Conservation (phyloP, 2,888 invertebrate species). For the Oligia strigilis region DNA sequence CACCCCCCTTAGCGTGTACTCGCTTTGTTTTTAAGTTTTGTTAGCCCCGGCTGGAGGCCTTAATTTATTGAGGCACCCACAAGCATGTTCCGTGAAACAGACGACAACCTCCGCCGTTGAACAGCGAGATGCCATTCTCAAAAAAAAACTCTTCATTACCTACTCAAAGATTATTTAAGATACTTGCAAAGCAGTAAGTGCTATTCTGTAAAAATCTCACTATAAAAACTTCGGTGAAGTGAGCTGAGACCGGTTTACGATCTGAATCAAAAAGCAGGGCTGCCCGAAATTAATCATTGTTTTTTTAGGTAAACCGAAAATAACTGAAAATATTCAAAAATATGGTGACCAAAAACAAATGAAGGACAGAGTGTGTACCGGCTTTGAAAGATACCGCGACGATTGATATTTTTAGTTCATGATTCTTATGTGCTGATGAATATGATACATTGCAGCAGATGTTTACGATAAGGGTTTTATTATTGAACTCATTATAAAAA, state of each 20-base stretch:
- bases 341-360: neutral
- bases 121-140: too few species aligned
- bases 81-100: too few species aligned
- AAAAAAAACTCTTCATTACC: too few species aligned
- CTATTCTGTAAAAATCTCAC: too few species aligned
- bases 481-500: constrained; percentile 13
- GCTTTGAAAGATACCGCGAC: constrained; percentile 22
- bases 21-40: too few species aligned
- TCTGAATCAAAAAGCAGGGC: neutral
- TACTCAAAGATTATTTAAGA: neutral
- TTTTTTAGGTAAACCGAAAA: neutral
- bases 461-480: constrained; percentile 30
- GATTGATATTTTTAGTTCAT: constrained; percentile 4
- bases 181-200: neutral
- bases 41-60: too few species aligned
- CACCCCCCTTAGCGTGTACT: too few species aligned
- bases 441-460: constrained; percentile 13
- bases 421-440: neutral
- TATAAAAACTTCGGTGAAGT: too few species aligned
- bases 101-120: neutral
- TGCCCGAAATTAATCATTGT: neutral
- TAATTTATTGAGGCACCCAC: neutral
- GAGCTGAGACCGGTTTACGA: neutral
- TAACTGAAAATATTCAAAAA: neutral
- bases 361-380: neutral